Conservation (phyloP, 2,888 invertebrate species). For the Oasisia sp. region DNA sequence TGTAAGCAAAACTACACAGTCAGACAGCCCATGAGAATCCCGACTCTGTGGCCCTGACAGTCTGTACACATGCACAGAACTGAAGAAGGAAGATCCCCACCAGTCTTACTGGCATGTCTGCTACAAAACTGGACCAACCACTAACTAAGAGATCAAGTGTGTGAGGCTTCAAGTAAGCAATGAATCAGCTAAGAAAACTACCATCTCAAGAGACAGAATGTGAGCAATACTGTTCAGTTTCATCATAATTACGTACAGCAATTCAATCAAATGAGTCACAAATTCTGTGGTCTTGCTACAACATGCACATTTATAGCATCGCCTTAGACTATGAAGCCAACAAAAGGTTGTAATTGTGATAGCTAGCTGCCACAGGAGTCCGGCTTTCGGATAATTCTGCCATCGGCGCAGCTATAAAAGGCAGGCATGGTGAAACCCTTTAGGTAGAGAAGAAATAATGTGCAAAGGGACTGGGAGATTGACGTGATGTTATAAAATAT, state of each 20-base stretch:
- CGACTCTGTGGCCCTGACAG: no score
- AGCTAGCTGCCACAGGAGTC: neutral
- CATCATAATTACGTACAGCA: neutral
- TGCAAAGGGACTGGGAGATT: neutral
- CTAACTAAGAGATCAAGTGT: no score
- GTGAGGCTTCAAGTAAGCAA: no score
- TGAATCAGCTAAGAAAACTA: no score
- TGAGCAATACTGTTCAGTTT: no score
- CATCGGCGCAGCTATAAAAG: neutral
- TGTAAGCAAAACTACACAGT: no score
- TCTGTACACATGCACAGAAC: no score
- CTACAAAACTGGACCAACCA: no score
- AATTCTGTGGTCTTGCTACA: neutral
- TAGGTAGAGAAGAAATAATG: neutral
- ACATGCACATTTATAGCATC: neutral
- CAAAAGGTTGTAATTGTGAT: neutral
- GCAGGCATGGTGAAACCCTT: neutral
- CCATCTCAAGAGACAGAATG: no score
- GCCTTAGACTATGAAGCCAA: neutral
- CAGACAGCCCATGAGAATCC: no score
- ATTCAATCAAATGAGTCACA: neutral
- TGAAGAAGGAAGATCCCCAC: no score
- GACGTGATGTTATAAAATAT: neutral
- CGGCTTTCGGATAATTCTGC: neutral
- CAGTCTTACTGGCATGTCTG: no score